Percentiles rank a stretch among this genome's conserved stretches.
phyloP scores from a whole-genome alignment of 2,113 vertebrate genomes.

The Halichoeres trimaculatus region DNA sequence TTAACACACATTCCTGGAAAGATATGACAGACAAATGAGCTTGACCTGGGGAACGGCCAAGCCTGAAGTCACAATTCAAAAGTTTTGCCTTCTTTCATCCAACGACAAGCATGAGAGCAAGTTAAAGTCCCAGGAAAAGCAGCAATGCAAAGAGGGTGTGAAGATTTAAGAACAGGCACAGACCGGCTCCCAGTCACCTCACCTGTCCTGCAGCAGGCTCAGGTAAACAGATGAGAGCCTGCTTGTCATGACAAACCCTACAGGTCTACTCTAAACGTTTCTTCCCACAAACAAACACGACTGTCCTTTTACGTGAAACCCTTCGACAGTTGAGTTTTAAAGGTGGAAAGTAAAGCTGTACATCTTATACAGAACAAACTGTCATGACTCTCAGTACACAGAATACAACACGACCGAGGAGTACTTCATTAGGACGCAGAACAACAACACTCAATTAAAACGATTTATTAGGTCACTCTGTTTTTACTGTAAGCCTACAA shows the following conservation, averaged over 20 bases:
- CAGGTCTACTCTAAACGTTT: too few relatives aligned
- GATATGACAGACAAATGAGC: conserved; percentile 9
- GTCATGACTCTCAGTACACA: too few relatives aligned
- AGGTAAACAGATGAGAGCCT: neutral
- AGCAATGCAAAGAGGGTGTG: conserved; percentile 3
- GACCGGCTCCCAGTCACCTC: conserved; percentile 23
- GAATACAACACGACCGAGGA: too few relatives aligned
- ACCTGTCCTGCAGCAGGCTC: conserved; percentile 19
- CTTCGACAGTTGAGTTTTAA: too few relatives aligned
- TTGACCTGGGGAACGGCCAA: neutral
- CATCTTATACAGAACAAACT: too few relatives aligned
- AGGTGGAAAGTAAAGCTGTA: too few relatives aligned
- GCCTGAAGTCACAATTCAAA: neutral
- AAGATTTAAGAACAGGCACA: conserved; percentile 41
- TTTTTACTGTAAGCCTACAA: too few relatives aligned
- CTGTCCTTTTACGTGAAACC: too few relatives aligned
- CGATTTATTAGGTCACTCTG: too few relatives aligned
- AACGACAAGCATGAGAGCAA: conserved; percentile 1
- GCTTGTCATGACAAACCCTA: neutral
- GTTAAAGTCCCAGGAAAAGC: conserved; percentile 15
- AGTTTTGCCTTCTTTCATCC: neutral
- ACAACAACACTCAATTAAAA: too few relatives aligned
- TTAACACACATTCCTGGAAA: conserved; percentile 23
- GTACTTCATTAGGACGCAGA: too few relatives aligned
- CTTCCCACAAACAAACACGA: too few relatives aligned